Evolutionary conservation across 2,113 vertebrate species (phyloP).

Genomic region (Pimephales promelas): DNA sequence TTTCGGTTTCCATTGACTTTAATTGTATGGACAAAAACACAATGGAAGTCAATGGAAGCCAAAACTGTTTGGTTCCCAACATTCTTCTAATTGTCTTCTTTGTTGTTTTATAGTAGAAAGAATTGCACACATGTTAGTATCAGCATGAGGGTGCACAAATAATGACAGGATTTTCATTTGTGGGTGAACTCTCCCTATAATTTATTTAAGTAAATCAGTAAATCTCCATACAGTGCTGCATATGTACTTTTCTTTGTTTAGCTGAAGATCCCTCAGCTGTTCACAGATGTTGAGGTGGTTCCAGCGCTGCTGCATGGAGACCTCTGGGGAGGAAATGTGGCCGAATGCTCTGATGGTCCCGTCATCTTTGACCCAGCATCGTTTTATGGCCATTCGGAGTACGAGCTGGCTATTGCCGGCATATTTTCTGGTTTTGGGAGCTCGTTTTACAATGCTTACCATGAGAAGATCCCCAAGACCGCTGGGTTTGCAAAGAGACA

Average conservation of each 20-base stretch:
- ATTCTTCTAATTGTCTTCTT: too few species aligned
- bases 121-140: background rate
- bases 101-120: background rate
- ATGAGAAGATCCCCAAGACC: conserved; percentile 85
- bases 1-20: background rate
- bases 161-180: background rate
- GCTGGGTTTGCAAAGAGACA: conserved; percentile 85
- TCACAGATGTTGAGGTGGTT: conserved; percentile 76
- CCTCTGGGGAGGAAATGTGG: conserved; percentile 92
- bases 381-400: conserved; percentile 94
- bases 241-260: conserved; percentile 61
- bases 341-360: conserved; percentile 78
- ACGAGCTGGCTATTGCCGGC: conserved; percentile 83
- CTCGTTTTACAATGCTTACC: conserved; percentile 86
- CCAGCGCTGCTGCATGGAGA: conserved; percentile 96
- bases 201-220: background rate
- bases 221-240: background rate
- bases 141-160: background rate
- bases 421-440: conserved; percentile 90
- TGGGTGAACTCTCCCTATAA: background rate
- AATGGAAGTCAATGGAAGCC: background rate
- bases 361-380: conserved; percentile 89
- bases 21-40: background rate
- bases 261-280: conserved; percentile 89
- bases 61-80: background rate